These are phyloP conservation scores for Cliona cf. orientalis DNA, from an alignment of 37 sponge, comb jelly and placozoan genomes.

Conservation along the genomic window DNA sequence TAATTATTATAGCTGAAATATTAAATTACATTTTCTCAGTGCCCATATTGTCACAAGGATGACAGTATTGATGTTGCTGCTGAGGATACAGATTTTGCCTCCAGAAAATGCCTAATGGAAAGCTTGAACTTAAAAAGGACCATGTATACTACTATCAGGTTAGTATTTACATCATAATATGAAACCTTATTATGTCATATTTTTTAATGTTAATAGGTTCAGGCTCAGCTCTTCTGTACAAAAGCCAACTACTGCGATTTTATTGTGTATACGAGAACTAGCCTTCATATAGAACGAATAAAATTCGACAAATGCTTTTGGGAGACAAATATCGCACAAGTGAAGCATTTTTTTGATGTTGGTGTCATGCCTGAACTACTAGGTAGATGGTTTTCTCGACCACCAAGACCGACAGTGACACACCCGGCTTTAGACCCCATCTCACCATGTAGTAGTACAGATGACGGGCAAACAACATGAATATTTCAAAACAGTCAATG, in stretches of 20 bases:
- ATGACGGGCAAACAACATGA: slow-evolving; percentile 21
- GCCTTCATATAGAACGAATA: slow-evolving; percentile 39
- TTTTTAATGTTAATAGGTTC: slow-evolving; percentile 26
- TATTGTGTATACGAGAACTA: slow-evolving; percentile 40
- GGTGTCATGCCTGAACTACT: slow-evolving; percentile 53
- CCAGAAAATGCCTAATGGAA: neutral
- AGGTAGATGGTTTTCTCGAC: slow-evolving; percentile 47
- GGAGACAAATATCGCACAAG: neutral
- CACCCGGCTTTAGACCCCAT: neutral
- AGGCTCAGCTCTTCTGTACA: slow-evolving; percentile 38
- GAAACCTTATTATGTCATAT: neutral
- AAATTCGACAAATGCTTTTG: slow-evolving; percentile 22
- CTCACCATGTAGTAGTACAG: neutral
- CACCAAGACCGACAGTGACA: neutral
- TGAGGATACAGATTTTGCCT: slow-evolving; percentile 42
- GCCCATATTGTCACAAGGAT: slow-evolving; percentile 50
- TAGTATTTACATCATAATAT: neutral
- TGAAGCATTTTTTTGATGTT: slow-evolving; percentile 10
- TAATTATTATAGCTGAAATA: neutral
- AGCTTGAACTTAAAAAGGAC: neutral
- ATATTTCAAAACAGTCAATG: slow-evolving; percentile 83
- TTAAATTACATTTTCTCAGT: slow-evolving; percentile 2
- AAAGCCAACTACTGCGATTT: slow-evolving; percentile 49
- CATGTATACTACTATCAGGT: slow-evolving; percentile 56
- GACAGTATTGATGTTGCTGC: slow-evolving; percentile 20